Conservation (phyloP, 2,113 vertebrate species). For the Triplophysa dalaica region DNA sequence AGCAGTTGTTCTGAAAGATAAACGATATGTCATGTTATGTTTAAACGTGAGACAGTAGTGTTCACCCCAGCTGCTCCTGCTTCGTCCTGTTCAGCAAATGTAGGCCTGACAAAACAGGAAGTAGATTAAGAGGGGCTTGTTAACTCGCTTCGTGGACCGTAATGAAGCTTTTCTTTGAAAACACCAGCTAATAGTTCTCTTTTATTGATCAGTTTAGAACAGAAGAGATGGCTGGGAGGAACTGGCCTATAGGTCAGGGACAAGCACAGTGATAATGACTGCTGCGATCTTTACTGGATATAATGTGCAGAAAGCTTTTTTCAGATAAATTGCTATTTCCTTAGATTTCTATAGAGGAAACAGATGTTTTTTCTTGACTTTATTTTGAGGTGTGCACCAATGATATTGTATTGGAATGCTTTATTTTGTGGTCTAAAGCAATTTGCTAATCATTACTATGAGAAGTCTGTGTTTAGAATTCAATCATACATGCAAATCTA, state of each 20-base stretch:
- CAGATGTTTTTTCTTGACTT: too few relatives aligned
- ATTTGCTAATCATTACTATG: background rate
- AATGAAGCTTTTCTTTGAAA: background rate
- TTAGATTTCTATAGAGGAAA: background rate
- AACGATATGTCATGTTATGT: background rate
- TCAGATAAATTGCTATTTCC: background rate
- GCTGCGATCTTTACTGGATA: background rate
- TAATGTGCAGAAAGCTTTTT: background rate
- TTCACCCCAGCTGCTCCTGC: background rate
- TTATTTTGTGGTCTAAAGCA: background rate
- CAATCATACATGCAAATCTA: background rate
- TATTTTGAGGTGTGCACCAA: background rate
- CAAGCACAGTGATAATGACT: background rate
- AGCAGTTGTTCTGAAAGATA: conserved; percentile 2
- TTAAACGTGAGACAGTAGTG: conserved; percentile 4
- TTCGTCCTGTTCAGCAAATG: conserved; percentile 55
- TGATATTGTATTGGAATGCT: background rate
- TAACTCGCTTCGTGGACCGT: conserved; percentile 45
- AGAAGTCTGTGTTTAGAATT: background rate
- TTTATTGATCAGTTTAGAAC: conserved; percentile 13
- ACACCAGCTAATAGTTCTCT: background rate
- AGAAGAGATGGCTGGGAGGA: background rate
- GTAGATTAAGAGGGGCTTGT: conserved; percentile 56
- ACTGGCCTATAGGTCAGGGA: background rate
- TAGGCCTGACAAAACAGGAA: conserved; percentile 61